Evolutionary conservation across 2,888 invertebrate genomes (phyloP).

Genomic region (Pocota personata): DNA sequence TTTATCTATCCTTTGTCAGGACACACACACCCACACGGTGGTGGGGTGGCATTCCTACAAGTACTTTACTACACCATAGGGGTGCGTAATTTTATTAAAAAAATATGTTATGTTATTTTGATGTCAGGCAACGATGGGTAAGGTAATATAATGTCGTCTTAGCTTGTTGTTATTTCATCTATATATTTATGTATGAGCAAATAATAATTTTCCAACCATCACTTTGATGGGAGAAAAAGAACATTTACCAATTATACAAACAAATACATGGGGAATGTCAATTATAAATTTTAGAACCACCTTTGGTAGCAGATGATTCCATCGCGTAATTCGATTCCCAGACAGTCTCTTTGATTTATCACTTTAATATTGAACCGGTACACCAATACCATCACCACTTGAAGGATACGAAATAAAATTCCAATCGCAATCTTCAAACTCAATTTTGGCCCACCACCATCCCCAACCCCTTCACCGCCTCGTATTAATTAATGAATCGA

Average conservation of each 20-base stretch:
- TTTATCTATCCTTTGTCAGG: slow-evolving; percentile 50
- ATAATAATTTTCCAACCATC: not conserved
- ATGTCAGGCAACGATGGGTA: slow-evolving; percentile 41
- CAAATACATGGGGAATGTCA: slow-evolving; percentile 38
- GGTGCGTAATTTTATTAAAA: slow-evolving; percentile 72
- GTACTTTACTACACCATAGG: slow-evolving; percentile 69
- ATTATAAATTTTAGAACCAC: slow-evolving; percentile 35
- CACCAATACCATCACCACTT: slow-evolving; percentile 12
- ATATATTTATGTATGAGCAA: no score
- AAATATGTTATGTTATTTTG: slow-evolving; percentile 67
- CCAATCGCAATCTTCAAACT: slow-evolving; percentile 54
- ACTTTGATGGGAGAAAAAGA: not conserved
- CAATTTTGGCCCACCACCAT: not conserved
- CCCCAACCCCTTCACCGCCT: not conserved
- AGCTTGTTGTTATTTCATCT: slow-evolving; percentile 45
- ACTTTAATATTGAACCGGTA: slow-evolving; percentile 58
- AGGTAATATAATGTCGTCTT: slow-evolving; percentile 38
- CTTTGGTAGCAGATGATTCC: slow-evolving; percentile 34
- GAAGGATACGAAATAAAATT: slow-evolving; percentile 30
- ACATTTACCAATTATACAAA: not conserved
- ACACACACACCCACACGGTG: not conserved
- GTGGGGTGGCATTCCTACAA: slow-evolving; percentile 58
- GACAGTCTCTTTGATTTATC: slow-evolving; percentile 60
- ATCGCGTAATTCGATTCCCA: slow-evolving; percentile 48
- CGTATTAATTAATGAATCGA: slow-evolving; percentile 74